Evolutionary conservation across 2,113 vertebrate species (phyloP).

Genomic region (Argyrosomus japonicus): DNA sequence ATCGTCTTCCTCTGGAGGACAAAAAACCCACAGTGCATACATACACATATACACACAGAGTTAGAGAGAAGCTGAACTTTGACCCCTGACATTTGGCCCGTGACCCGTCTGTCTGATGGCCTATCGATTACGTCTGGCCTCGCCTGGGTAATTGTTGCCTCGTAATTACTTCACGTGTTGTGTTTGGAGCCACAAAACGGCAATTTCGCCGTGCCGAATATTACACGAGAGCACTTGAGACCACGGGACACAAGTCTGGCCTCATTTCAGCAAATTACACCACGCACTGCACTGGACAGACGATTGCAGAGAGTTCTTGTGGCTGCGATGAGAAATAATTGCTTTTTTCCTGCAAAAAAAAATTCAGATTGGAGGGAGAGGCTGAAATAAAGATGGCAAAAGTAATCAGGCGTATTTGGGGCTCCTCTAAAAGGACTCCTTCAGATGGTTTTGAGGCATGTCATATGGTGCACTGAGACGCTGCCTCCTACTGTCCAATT

Average conservation of each 20-base stretch:
- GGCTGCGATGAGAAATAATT: slow-evolving; percentile 54
- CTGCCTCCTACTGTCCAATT: slow-evolving; percentile 72
- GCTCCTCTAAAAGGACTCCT: slow-evolving; percentile 57
- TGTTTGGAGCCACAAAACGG: slow-evolving; percentile 41
- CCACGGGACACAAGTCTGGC: slow-evolving; percentile 36
- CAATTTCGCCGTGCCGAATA: slow-evolving; percentile 27
- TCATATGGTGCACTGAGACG: slow-evolving; percentile 59
- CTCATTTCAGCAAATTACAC: slow-evolving; percentile 59
- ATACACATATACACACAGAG: slow-evolving; percentile 56
- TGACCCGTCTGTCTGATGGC: slow-evolving; percentile 86
- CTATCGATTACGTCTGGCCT: slow-evolving; percentile 87
- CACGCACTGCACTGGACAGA: neutral
- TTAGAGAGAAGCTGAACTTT: slow-evolving; percentile 73
- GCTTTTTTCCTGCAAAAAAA: slow-evolving; percentile 44
- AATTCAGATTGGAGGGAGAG: slow-evolving; percentile 43
- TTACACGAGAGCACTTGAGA: slow-evolving; percentile 46
- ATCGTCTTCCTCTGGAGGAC: slow-evolving; percentile 71
- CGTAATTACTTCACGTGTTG: slow-evolving; percentile 81
- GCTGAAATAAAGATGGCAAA: slow-evolving; percentile 65
- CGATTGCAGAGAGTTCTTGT: slow-evolving; percentile 28
- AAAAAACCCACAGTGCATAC: slow-evolving; percentile 16
- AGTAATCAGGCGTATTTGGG: slow-evolving; percentile 69
- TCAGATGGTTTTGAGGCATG: slow-evolving; percentile 64
- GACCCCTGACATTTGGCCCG: slow-evolving; percentile 76
- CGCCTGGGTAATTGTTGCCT: slow-evolving; percentile 77